phyloP scores from a whole-genome alignment of 1,140 invertebrate species.

The Probaryconus sp. region DNA sequence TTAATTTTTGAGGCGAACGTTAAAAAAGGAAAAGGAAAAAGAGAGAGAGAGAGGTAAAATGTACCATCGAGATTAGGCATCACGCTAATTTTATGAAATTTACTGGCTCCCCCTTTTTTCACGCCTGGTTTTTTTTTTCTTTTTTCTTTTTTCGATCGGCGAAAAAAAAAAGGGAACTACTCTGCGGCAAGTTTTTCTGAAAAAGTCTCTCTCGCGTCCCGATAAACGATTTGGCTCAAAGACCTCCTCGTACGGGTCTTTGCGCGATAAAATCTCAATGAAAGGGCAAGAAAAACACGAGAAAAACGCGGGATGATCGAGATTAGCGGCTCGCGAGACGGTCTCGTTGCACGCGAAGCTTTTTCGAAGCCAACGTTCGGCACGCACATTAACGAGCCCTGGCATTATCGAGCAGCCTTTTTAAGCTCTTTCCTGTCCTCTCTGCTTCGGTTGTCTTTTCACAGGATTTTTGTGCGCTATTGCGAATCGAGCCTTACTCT shows the following conservation, averaged over 20 bases:
- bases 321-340: slow-evolving; percentile 39
- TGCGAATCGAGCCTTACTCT: slow-evolving; percentile 18
- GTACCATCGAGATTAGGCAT: neutral
- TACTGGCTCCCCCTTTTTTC: slow-evolving; percentile 12
- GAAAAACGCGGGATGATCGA: slow-evolving; percentile 41
- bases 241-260: slow-evolving; percentile 48
- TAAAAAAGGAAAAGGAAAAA: too few species aligned
- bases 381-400: slow-evolving; percentile 45
- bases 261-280: slow-evolving; percentile 36
- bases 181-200: too few species aligned
- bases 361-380: slow-evolving; percentile 18
- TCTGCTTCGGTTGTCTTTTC: slow-evolving; percentile 38
- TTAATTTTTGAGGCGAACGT: too few species aligned
- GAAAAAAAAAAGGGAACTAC: too few species aligned
- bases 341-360: slow-evolving; percentile 39
- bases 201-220: slow-evolving; percentile 10
- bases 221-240: slow-evolving; percentile 43
- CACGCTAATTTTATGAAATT: slow-evolving; percentile 17
- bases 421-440: slow-evolving; percentile 9
- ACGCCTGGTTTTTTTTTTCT: slow-evolving; percentile 1
- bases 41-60: too few species aligned
- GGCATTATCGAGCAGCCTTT: slow-evolving; percentile 31
- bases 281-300: slow-evolving; percentile 43
- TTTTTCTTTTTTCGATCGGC: neutral
- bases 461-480: slow-evolving; percentile 40